Evolutionary conservation across 53 echinoderm and acorn worm species (phyloP), one percentile per base, ranked within the genome.

Genomic region (Temnopleurus reevesii): DNA sequence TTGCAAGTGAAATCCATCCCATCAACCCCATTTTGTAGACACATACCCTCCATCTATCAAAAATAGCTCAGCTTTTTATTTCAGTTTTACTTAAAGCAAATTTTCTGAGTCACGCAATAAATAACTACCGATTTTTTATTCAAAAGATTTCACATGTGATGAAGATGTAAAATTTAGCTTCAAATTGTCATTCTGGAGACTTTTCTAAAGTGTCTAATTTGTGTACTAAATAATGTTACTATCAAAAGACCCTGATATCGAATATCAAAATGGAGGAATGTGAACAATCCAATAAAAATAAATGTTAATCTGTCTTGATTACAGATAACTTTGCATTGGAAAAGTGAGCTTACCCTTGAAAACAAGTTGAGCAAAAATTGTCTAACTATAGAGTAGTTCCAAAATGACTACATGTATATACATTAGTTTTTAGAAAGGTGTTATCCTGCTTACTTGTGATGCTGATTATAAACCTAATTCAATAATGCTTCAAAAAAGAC

Each of bases 61-160:
- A 41, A 71, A 71, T 71, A 41, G n/a, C n/a, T n/a, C n/a, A n/a
- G n/a, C n/a, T 71, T 15, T 23, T 43, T 71, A 66, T 66, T 66
- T 66, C 71, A 66, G 71, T 71, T n/a, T 71, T 71, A 38, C 41
- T 61, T 33, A 5, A 29, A 71, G 21, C 38, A 18, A n/a, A 18
- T 65, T 60, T 71, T 71, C 28, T 38, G 21, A 66, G 71, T 71
- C 71, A 71, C 71, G 41, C 38, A 41, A 38, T 71, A 8, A 4
- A 71, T n/a, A 6, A 71, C 41, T 71, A 43, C 8, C 26, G 33
- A 64, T 64, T 64, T 31, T 2, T 3, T 21, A 31, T 6, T 71
- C 71, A 38, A 41, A n/a, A 41, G 41, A 38, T 71, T 41, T 41
- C 41, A 41, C 1, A n/a, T 38, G 9, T n/a, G 36, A 21, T 7